These are phyloP conservation scores for Lumbricus terrestris DNA, from an alignment of 2,888 invertebrate genomes.

Conservation along the genomic window DNA sequence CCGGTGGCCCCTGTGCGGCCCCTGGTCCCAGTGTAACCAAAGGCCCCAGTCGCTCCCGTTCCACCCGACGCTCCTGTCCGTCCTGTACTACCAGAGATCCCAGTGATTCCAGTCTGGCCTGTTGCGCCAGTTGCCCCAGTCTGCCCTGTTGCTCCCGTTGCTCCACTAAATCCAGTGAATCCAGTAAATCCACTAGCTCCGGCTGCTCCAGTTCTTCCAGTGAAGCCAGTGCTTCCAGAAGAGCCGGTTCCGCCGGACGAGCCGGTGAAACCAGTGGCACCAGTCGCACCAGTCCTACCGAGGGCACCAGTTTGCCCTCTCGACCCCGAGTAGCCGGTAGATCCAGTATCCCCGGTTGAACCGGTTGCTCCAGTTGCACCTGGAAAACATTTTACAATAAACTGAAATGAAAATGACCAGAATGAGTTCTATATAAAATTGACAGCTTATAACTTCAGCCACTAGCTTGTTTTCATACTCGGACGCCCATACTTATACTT, in stretches of 20 bases:
- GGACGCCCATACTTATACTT: no score
- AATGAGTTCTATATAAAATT: not conserved
- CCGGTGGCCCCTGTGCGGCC: conserved; percentile 13
- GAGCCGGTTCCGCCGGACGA: not conserved
- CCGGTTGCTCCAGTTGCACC: conserved; percentile 16
- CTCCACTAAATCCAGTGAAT: conserved; percentile 5
- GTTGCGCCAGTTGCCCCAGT: conserved; percentile 6
- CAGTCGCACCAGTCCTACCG: conserved; percentile 18
- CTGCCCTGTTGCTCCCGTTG: not conserved
- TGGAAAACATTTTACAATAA: not conserved
- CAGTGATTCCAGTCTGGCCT: conserved; percentile 7
- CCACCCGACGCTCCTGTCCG: not conserved
- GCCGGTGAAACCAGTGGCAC: conserved; percentile 7
- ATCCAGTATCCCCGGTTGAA: not conserved
- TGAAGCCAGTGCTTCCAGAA: conserved; percentile 19
- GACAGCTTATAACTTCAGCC: not conserved
- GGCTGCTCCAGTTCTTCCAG: conserved; percentile 13
- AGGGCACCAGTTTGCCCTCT: not conserved
- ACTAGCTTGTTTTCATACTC: no score
- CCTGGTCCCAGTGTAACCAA: not conserved
- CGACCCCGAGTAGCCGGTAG: not conserved
- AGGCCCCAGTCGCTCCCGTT: conserved; percentile 4
- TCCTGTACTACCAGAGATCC: not conserved
- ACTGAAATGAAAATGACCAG: not conserved
- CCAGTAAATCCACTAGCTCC: not conserved